phyloP scores from a whole-genome alignment of 2,797 vertebrate species.

The Falco columbarius region DNA sequence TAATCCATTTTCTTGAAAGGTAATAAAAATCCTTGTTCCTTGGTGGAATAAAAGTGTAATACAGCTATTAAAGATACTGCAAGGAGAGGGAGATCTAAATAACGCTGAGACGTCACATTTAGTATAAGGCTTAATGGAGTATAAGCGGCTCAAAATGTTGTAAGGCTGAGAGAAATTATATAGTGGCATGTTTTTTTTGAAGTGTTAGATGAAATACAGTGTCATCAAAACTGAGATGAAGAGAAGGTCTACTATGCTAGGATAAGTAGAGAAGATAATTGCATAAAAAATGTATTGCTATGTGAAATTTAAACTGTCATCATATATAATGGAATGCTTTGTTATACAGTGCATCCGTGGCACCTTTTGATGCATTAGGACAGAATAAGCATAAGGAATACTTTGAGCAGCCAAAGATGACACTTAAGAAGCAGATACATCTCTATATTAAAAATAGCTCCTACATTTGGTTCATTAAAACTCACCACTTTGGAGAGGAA shows the following conservation, averaged over 20 bases:
- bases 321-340: neutral
- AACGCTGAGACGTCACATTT: conserved; percentile 1
- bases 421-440: neutral
- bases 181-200: conserved; percentile 22
- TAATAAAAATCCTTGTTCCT: conserved; percentile 23
- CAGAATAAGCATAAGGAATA: neutral
- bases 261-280: conserved; percentile 12
- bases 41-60: conserved; percentile 19
- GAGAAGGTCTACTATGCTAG: neutral
- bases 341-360: neutral
- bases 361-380: neutral
- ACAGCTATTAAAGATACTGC: neutral
- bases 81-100: neutral
- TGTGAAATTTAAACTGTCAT: conserved; percentile 1
- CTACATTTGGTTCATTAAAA: neutral
- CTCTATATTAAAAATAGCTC: neutral
- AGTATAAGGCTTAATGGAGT: conserved; percentile 7
- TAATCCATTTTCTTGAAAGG: conserved; percentile 38
- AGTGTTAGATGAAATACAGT: neutral
- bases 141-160: neutral
- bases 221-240: conserved; percentile 1
- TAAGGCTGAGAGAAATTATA: neutral
- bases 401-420: neutral
- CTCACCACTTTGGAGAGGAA: neutral
- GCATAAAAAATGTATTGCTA: conserved; percentile 1